Conservation (phyloP, 2,797 vertebrate species). For the Luscinia luscinia region DNA sequence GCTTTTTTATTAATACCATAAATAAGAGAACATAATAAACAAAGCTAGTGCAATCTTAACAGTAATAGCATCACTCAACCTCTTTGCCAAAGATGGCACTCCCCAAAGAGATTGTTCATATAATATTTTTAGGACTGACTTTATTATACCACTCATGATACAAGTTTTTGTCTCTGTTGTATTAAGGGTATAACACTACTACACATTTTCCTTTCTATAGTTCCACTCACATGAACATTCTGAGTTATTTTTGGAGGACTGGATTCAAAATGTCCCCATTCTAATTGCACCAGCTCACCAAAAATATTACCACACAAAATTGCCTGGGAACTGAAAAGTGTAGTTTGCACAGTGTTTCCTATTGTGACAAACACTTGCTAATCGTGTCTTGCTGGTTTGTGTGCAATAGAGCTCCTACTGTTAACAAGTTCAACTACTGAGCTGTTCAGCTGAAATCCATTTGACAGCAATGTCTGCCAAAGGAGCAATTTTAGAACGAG, state of each 20-base stretch:
- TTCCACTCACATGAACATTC: neutral
- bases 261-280: neutral
- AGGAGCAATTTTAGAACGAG: conserved; percentile 1
- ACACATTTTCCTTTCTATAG: neutral
- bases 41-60: neutral
- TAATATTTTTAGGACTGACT: neutral
- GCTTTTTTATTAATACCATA: neutral
- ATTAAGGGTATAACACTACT: neutral
- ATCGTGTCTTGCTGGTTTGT: neutral
- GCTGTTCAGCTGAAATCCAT: neutral
- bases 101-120: neutral
- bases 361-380: neutral
- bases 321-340: neutral
- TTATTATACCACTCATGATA: neutral
- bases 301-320: neutral
- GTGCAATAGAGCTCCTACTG: neutral
- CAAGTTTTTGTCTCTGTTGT: neutral
- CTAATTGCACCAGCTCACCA: neutral
- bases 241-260: neutral
- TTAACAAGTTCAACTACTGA: neutral
- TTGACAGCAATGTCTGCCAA: neutral
- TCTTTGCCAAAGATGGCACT: neutral
- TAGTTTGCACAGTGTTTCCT: neutral
- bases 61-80: neutral
- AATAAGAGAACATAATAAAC: neutral